Base-by-base conservation (phyloP, 2,888 invertebrate genomes). In the Leptinotarsa haldemani region DNA sequence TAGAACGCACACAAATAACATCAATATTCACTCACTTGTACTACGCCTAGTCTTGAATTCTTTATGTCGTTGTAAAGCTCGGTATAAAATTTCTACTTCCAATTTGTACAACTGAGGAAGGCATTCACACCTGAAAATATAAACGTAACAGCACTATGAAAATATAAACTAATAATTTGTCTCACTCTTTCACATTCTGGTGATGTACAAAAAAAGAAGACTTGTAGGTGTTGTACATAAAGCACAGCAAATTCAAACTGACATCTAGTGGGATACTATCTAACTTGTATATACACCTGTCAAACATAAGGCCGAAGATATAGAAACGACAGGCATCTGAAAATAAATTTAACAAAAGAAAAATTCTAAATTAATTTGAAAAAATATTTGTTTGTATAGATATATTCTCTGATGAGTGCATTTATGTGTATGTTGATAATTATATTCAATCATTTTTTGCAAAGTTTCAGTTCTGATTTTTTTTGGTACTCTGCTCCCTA, bases 121-220 rank as follows among this genome's bases (percentile, higher is more conserved):
- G 79, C 85, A 85, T 16, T 79, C 80, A 76, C 84, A 85, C n/a
- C 85, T 85, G 76, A 77, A 84, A 82, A 70, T 64, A 22, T 4
- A 18, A 22, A 22, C 20, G 52, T 65, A 48, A 70, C 53, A 70
- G 50, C 48, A 25, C 40, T 18, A 46, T 63, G 65, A 65, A 69
- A 52, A n/a, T 56, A 30, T 58, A 68, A 68, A 69, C 64, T 58
- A 64, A n/a, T n/a, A 52, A 18, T 56, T 13, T 40, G 61, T 65
- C 77, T 77, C 79, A 82, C 82, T 77, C 77, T 74, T 74, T 79
- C 20, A 70, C 71, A 56, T 74, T 74, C 69, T 76, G 71, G 58
- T 82, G 79, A 78, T 83, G 81, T 53, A 83, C 75, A 79, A 80
- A 82, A 65, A 73, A 77, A 30, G 77, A 79, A 30, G 69, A 77